Evolutionary conservation across 2,888 invertebrate species (phyloP).

Genomic region (Tipula helvola): DNA sequence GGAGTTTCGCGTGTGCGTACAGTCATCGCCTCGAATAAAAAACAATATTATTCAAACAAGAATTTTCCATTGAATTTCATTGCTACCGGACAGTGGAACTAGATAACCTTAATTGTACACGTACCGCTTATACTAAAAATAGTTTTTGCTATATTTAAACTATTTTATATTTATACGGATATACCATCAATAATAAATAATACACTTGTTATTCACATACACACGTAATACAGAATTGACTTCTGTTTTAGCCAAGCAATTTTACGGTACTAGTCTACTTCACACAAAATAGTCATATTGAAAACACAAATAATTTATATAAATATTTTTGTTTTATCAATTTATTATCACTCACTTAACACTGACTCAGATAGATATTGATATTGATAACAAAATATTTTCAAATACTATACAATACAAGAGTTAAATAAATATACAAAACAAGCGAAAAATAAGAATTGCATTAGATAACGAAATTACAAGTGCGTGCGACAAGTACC

Average conservation of each 20-base stretch:
- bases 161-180: background rate
- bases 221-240: background rate
- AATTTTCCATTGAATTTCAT: background rate
- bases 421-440: too few relatives aligned
- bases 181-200: background rate
- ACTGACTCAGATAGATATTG: background rate
- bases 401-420: background rate
- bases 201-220: background rate
- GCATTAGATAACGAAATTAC: background rate
- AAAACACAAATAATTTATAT: background rate
- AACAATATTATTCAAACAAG: background rate
- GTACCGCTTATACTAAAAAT: background rate
- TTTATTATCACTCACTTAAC: background rate
- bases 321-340: background rate
- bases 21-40: background rate
- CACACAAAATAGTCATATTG: background rate
- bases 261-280: background rate
- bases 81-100: background rate
- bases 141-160: background rate
- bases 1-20: background rate
- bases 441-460: background rate
- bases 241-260: background rate
- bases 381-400: background rate
- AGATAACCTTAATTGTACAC: background rate
- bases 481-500: background rate